A percentile compares a stretch with the other conserved stretches of the same genome.
phyloP scores from a whole-genome alignment of 1,140 invertebrate species.

The Drosophila sulfurigaster region DNA sequence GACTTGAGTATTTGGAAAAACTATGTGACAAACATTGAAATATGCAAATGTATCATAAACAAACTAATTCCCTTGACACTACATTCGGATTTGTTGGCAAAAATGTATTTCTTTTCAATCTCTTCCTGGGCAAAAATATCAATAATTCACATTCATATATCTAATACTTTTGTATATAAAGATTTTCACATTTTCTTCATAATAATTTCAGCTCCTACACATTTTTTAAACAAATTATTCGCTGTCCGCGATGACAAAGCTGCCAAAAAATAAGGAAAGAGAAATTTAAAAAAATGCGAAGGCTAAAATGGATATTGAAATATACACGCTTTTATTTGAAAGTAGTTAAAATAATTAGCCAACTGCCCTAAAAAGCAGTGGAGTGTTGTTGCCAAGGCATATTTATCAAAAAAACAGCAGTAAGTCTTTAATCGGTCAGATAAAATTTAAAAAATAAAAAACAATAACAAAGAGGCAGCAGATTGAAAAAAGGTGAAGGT shows the following conservation, averaged over 20 bases:
- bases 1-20: slow-evolving; percentile 13
- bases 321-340: slow-evolving; percentile 10
- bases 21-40: slow-evolving; percentile 11
- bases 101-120: neutral
- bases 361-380: neutral
- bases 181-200: slow-evolving; percentile 15
- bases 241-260: slow-evolving; percentile 29
- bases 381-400: slow-evolving; percentile 25
- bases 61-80: neutral
- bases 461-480: slow-evolving; percentile 29
- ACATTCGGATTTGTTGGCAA: too few relatives aligned
- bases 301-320: slow-evolving; percentile 26
- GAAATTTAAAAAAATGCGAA: slow-evolving; percentile 41
- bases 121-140: neutral
- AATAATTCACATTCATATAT: slow-evolving; percentile 4
- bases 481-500: slow-evolving; percentile 52
- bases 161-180: neutral
- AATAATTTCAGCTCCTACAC: slow-evolving; percentile 30
- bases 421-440: slow-evolving; percentile 17
- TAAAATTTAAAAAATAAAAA: slow-evolving; percentile 21
- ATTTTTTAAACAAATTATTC: slow-evolving; percentile 47
- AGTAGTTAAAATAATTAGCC: slow-evolving; percentile 7
- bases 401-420: neutral
- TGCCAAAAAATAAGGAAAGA: slow-evolving; percentile 34
- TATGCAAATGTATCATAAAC: slow-evolving; percentile 18